A percentile compares a stretch with the other conserved stretches of the same genome.
Conservation (phyloP, 1,140 invertebrate species). For the Eueides isabella region DNA sequence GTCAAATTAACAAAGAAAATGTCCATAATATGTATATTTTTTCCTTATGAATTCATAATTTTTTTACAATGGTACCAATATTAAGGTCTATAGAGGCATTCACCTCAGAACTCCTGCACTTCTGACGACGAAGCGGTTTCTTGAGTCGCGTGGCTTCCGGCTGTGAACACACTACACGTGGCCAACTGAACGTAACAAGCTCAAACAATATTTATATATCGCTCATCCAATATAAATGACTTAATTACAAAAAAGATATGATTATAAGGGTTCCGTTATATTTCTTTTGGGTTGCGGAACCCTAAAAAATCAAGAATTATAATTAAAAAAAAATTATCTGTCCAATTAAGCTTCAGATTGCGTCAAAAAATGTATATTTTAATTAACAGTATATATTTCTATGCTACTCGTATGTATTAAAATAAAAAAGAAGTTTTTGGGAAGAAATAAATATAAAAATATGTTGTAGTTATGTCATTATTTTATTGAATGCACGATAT, state of each 20-base stretch:
- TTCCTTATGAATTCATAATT: neutral
- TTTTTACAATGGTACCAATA: conserved; percentile 14
- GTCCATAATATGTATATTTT: too few species aligned
- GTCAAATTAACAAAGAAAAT: too few species aligned
- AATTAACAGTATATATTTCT: neutral
- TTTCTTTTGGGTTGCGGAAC: too few species aligned
- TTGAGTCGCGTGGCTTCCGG: conserved; percentile 61
- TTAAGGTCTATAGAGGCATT: conserved; percentile 40
- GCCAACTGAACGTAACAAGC: conserved; percentile 55
- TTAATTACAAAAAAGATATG: neutral
- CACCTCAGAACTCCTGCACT: conserved; percentile 78
- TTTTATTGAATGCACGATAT: neutral
- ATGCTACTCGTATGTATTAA: too few species aligned
- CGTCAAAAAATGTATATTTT: too few species aligned
- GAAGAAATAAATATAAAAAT: too few species aligned
- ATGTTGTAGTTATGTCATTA: neutral
- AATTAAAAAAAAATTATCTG: too few species aligned
- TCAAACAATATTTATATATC: conserved; percentile 2
- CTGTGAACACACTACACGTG: conserved; percentile 52
- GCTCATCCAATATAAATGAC: neutral
- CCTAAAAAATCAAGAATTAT: too few species aligned
- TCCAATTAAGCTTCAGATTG: too few species aligned
- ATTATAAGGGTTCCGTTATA: too few species aligned
- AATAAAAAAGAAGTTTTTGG: too few species aligned
- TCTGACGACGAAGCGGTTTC: conserved; percentile 74